phyloP scores from a whole-genome alignment of 2,888 invertebrate species.

The Chorisops tibialis region DNA sequence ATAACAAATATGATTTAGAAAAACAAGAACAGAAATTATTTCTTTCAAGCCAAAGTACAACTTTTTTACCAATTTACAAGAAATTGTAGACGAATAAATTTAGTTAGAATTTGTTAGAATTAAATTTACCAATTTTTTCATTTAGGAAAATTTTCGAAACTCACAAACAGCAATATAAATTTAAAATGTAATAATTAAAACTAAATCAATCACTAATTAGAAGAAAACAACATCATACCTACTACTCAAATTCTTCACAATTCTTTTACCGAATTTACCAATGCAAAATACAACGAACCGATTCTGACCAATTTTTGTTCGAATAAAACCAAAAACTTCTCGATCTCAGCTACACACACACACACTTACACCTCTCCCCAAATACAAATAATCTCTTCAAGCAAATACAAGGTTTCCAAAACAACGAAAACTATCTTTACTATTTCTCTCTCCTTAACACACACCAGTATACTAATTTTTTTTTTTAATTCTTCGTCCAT shows the following conservation, averaged over 20 bases:
- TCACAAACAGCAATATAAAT: too few relatives aligned
- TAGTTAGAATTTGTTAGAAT: not conserved
- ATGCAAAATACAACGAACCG: too few relatives aligned
- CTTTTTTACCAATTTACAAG: constrained; percentile 1
- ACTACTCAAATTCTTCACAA: too few relatives aligned
- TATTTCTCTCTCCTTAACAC: constrained; percentile 9
- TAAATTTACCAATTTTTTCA: too few relatives aligned
- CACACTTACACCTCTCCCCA: constrained; percentile 18
- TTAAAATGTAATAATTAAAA: too few relatives aligned
- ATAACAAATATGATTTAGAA: not conserved
- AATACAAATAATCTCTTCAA: constrained; percentile 21
- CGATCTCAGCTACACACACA: not conserved
- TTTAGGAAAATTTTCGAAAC: not conserved
- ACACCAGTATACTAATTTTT: not conserved
- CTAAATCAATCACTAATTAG: too few relatives aligned
- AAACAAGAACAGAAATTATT: not conserved
- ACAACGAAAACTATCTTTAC: constrained; percentile 36
- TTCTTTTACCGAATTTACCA: too few relatives aligned
- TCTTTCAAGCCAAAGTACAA: not conserved
- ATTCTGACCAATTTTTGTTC: not conserved
- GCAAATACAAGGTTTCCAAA: constrained; percentile 37
- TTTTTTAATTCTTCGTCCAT: constrained; percentile 14
- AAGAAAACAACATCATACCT: too few relatives aligned
- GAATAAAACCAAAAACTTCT: not conserved
- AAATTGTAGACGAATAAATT: not conserved